phyloP scores from a whole-genome alignment of 2,888 invertebrate genomes.

The Chironomus riparius region DNA sequence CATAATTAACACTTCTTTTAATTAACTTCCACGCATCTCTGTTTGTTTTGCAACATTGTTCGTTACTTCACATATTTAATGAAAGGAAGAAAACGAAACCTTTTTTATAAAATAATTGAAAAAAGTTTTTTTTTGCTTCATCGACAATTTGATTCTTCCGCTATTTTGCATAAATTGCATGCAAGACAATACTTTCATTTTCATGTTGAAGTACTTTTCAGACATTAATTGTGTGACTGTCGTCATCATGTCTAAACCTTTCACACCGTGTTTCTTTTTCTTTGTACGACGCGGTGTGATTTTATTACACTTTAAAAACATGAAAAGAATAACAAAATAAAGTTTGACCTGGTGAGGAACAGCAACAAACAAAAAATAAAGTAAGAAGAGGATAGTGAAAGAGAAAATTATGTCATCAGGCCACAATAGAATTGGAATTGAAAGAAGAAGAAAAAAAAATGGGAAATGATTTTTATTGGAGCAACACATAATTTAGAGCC shows the following conservation, averaged over 20 bases:
- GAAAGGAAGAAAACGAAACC: no score
- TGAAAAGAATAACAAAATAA: not conserved
- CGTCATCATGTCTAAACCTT: not conserved
- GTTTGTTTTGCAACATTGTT: no score
- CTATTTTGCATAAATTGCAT: not conserved
- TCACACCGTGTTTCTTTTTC: not conserved
- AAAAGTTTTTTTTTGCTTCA: no score
- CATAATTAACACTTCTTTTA: no score
- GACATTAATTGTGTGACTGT: not conserved
- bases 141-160: not conserved
- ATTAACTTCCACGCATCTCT: no score
- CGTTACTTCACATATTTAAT: no score
- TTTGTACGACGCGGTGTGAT: not conserved
- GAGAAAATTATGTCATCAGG: constrained; percentile 23
- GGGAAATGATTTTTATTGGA: constrained; percentile 23
- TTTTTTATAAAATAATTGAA: no score
- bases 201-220: not conserved
- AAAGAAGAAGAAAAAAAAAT: not conserved
- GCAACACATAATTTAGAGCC: constrained; percentile 6
- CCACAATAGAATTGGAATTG: not conserved
- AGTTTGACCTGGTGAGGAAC: constrained; percentile 3
- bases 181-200: not conserved
- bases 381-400: not conserved
- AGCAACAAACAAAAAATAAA: not conserved
- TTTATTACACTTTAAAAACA: no score